These are phyloP conservation scores for Phataginus tricuspis DNA, from an alignment of 2,797 vertebrate genomes.

Conservation along the genomic window DNA sequence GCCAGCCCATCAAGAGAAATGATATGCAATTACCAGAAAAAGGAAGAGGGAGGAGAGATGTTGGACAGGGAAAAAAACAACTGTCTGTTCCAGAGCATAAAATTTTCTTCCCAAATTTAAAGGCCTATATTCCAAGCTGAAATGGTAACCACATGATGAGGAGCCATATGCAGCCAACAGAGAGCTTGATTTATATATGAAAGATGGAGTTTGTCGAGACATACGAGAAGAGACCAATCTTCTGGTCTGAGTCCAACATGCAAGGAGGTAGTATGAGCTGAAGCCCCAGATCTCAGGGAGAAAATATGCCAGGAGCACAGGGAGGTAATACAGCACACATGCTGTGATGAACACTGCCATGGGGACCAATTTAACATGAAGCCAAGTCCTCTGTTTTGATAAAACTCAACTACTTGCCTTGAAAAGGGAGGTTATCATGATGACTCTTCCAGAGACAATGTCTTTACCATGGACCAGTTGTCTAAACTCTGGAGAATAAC, in stretches of 20 bases:
- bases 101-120: not conserved
- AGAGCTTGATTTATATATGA: not conserved
- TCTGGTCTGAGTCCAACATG: not conserved
- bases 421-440: conserved; percentile 92
- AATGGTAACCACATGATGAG: not conserved
- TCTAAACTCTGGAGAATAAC: conserved; percentile 92
- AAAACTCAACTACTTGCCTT: conserved; percentile 87
- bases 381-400: conserved; percentile 44
- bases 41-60: not conserved
- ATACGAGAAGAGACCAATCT: not conserved
- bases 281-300: not conserved
- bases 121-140: not conserved
- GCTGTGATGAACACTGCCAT: not conserved
- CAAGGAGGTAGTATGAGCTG: not conserved
- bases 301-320: not conserved
- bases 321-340: fast-evolving
- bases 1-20: not conserved
- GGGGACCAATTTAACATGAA: conserved; percentile 38
- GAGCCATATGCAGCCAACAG: not conserved
- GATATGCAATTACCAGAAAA: not conserved
- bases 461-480: conserved; percentile 94
- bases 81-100: not conserved
- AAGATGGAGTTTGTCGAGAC: not conserved
- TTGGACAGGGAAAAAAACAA: not conserved
- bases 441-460: conserved; percentile 91